Conservation (phyloP, 2,888 invertebrate genomes). For the Horisme vitalbata region DNA sequence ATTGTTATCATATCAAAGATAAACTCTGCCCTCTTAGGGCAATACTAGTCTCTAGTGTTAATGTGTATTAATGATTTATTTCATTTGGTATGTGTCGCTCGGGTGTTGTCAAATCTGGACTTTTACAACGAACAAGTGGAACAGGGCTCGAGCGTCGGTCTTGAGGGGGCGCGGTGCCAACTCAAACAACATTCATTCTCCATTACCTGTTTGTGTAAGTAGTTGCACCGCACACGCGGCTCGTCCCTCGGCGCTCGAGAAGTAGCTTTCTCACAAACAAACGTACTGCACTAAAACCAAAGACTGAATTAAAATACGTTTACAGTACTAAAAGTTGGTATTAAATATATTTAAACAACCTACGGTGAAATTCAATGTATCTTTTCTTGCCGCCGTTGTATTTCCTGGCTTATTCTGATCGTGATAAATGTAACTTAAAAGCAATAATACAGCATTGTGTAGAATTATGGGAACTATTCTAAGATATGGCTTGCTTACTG, state of each 20-base stretch:
- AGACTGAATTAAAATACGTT: slow-evolving; percentile 61
- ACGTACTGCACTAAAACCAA: slow-evolving; percentile 71
- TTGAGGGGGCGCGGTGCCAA: background rate
- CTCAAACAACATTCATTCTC: too few species aligned
- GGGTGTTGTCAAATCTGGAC: background rate
- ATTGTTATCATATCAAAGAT: slow-evolving; percentile 28
- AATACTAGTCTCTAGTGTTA: slow-evolving; percentile 55
- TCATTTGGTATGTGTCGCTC: slow-evolving; percentile 57
- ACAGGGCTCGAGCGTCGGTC: background rate
- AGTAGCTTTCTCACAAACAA: slow-evolving; percentile 19
- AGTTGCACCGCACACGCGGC: too few species aligned
- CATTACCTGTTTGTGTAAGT: too few species aligned
- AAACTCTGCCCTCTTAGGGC: slow-evolving; percentile 46
- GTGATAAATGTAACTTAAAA: slow-evolving; percentile 11
- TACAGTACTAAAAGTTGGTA: slow-evolving; percentile 7
- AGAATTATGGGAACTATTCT: slow-evolving; percentile 11
- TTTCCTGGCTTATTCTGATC: background rate
- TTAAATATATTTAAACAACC: slow-evolving; percentile 1
- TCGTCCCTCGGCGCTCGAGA: background rate
- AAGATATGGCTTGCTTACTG: slow-evolving; percentile 19
- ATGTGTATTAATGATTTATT: slow-evolving; percentile 36
- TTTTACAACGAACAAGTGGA: background rate
- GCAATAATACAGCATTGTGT: slow-evolving; percentile 19
- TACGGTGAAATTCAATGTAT: slow-evolving; percentile 1
- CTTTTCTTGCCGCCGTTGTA: slow-evolving; percentile 1